Conservation (phyloP, 2,113 vertebrate species). For the Prietella phreatophila region DNA sequence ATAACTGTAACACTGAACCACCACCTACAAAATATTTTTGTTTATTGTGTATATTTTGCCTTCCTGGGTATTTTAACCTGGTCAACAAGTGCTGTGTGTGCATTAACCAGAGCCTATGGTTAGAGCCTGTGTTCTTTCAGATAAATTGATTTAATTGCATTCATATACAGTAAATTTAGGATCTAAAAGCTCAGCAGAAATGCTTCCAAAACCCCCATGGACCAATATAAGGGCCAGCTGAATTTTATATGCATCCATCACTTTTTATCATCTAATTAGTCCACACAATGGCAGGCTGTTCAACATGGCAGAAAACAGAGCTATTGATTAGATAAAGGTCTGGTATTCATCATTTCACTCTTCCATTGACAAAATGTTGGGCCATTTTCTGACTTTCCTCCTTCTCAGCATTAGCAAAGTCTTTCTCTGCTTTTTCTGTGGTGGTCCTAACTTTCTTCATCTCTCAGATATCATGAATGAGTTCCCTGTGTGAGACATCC, state of each 20-base stretch:
- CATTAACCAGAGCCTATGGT: constrained; percentile 76
- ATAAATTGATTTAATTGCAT: constrained; percentile 88
- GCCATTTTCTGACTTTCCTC: constrained; percentile 57
- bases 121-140: constrained; percentile 74
- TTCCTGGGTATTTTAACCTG: constrained; percentile 49
- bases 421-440: constrained; percentile 38
- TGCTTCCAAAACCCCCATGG: constrained; percentile 81
- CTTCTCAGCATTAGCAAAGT: constrained; percentile 67
- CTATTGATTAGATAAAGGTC: constrained; percentile 88
- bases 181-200: constrained; percentile 93
- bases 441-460: constrained; percentile 35
- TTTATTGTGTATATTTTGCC: not conserved
- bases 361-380: constrained; percentile 60
- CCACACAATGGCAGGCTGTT: constrained; percentile 82
- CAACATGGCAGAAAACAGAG: constrained; percentile 77
- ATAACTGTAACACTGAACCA: not conserved
- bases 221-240: constrained; percentile 78
- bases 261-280: constrained; percentile 99
- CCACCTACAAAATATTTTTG: not conserved
- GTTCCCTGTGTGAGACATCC: constrained; percentile 27
- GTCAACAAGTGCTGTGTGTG: constrained; percentile 69
- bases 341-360: constrained; percentile 88
- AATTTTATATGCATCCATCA: constrained; percentile 97
- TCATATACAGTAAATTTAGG: constrained; percentile 88
- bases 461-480: constrained; percentile 48